Evolutionary conservation across 92 coral and sea anemone species (phyloP).

Genomic region (Epizoanthus scotinus): DNA sequence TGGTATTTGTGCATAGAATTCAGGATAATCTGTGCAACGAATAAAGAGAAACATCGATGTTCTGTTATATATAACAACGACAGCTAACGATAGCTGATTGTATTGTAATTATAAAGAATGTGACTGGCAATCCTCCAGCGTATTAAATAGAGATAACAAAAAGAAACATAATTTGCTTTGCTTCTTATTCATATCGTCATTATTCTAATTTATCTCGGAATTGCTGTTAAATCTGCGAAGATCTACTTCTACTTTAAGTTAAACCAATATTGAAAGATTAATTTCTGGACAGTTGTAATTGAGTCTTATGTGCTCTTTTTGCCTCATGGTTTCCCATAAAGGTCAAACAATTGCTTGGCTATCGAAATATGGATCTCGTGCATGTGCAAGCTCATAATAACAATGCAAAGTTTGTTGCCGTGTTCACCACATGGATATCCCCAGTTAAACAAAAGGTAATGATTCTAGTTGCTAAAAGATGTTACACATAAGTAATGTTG

Average conservation of each 20-base stretch:
- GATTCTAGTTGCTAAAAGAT: too few species aligned
- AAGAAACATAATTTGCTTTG: background rate
- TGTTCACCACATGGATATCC: background rate
- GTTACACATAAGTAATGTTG: too few species aligned
- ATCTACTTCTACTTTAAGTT: background rate
- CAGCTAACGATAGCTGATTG: too few species aligned
- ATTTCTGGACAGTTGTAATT: background rate
- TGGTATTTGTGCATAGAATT: conserved; percentile 99
- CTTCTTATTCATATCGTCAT: too few species aligned
- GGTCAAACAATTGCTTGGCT: conserved; percentile 18
- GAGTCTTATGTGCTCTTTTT: background rate
- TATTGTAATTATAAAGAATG: background rate
- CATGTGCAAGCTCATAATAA: background rate
- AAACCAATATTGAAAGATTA: background rate
- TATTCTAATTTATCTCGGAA: background rate
- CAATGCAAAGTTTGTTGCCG: background rate
- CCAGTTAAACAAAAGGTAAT: too few species aligned
- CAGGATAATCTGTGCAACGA: conserved; percentile 79
- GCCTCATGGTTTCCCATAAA: conserved; percentile 19
- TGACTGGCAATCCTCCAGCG: conserved; percentile 11
- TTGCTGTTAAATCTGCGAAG: background rate
- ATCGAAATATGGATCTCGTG: background rate
- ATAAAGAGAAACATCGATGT: background rate
- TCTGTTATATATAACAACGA: too few species aligned
- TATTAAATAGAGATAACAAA: background rate